Conservation (phyloP, 2,113 vertebrate species). For the Mesitornis unicolor region DNA sequence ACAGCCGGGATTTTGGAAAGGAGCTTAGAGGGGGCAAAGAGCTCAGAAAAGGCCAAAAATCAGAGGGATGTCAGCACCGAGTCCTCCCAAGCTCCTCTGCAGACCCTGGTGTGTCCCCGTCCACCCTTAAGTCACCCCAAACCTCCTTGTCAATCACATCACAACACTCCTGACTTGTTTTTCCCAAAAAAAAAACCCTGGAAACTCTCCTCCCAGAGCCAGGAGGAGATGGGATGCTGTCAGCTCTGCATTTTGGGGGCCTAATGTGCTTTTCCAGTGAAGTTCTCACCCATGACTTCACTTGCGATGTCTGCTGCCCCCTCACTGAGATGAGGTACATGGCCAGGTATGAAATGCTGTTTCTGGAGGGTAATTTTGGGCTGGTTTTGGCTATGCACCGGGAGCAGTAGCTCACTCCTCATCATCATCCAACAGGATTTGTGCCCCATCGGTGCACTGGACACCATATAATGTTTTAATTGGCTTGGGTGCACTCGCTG, state of each 20-base stretch:
- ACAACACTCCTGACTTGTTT: background rate
- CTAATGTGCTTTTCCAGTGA: too few species aligned
- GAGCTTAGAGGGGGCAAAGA: background rate
- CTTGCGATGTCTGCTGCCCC: too few species aligned
- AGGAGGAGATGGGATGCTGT: background rate
- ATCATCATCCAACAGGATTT: background rate
- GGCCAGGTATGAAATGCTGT: too few species aligned
- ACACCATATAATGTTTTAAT: background rate
- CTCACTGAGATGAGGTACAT: too few species aligned
- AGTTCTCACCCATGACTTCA: too few species aligned
- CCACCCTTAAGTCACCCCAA: accelerated
- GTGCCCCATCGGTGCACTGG: background rate
- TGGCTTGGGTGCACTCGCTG: background rate
- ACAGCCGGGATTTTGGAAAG: background rate
- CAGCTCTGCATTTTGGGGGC: background rate
- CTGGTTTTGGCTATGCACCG: too few species aligned
- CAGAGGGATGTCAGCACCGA: background rate
- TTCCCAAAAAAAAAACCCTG: too few species aligned
- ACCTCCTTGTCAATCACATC: background rate
- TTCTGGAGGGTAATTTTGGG: too few species aligned
- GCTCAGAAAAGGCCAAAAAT: background rate
- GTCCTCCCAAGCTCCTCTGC: background rate
- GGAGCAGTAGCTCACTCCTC: background rate
- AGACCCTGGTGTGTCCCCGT: background rate
- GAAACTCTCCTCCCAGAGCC: too few species aligned